Evolutionary conservation across 2,113 vertebrate species (phyloP).

Genomic region (Gulo gulo): DNA sequence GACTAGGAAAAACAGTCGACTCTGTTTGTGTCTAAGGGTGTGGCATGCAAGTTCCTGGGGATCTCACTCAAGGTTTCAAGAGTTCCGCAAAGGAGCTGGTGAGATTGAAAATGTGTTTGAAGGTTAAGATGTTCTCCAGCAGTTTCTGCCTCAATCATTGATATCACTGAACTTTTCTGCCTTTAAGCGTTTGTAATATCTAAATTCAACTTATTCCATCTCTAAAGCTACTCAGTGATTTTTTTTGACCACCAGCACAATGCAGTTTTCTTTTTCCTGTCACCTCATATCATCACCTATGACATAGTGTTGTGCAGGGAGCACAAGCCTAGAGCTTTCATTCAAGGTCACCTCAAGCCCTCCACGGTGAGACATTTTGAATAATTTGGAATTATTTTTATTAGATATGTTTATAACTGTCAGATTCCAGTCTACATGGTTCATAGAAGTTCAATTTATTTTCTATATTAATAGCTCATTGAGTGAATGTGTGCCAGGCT

Average conservation of each 20-base stretch:
- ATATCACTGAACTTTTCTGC: conserved; percentile 40
- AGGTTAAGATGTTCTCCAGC: conserved; percentile 13
- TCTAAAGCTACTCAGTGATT: conserved; percentile 40
- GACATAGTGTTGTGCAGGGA: neutral
- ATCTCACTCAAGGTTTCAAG: neutral
- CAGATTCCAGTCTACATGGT: conserved; percentile 75
- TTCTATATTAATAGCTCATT: conserved; percentile 80
- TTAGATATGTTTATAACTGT: conserved; percentile 79
- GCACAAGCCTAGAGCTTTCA: conserved; percentile 50
- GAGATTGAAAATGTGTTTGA: neutral
- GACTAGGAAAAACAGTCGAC: neutral
- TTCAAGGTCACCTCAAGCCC: conserved; percentile 73
- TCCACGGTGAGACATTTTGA: conserved; percentile 72
- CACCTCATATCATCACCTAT: conserved; percentile 41
- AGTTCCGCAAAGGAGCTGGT: neutral
- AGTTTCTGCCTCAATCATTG: neutral
- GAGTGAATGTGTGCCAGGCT: conserved; percentile 72
- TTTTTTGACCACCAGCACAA: neutral
- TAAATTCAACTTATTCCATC: conserved; percentile 50
- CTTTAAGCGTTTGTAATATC: conserved; percentile 38
- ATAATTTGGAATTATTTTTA: conserved; percentile 81
- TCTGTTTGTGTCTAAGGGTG: neutral
- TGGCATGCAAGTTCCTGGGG: neutral
- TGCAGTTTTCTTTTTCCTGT: conserved; percentile 31
- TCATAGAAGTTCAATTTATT: conserved; percentile 79